Evolutionary conservation across 2,888 invertebrate genomes (phyloP).

Genomic region (Pycnomerus fuliginosus): DNA sequence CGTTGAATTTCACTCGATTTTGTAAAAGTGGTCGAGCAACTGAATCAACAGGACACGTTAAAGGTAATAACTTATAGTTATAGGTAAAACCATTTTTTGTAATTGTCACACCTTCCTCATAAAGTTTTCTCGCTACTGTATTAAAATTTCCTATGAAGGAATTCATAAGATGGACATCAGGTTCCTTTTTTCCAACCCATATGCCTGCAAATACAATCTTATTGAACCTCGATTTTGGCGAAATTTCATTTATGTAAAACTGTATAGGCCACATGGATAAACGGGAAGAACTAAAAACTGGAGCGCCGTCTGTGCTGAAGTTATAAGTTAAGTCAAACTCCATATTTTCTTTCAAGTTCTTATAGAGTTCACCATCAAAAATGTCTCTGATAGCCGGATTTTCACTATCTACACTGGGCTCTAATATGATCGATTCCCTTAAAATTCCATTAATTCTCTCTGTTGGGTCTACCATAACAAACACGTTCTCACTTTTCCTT

Average conservation of each 20-base stretch:
- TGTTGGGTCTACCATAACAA: too few relatives aligned
- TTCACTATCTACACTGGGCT: too few relatives aligned
- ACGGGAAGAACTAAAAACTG: background rate
- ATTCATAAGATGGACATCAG: background rate
- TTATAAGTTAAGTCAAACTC: background rate
- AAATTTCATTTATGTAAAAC: background rate
- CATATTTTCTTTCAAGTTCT: background rate
- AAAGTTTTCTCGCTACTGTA: background rate
- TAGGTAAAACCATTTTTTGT: background rate
- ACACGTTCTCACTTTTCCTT: too few relatives aligned
- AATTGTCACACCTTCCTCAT: background rate
- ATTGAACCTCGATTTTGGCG: background rate
- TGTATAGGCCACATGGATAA: slow-evolving; percentile 1
- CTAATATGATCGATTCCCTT: too few relatives aligned
- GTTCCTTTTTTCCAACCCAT: background rate
- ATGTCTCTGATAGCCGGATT: background rate
- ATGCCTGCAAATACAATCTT: background rate
- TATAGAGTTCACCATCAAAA: background rate
- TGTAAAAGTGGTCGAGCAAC: background rate
- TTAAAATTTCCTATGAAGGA: background rate
- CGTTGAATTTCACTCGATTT: background rate
- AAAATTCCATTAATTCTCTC: too few relatives aligned
- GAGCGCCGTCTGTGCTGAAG: slow-evolving; percentile 1
- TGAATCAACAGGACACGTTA: background rate
- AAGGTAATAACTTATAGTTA: background rate